Base-by-base conservation (phyloP, 2,888 invertebrate species). In the Drosophila peninsularis region DNA sequence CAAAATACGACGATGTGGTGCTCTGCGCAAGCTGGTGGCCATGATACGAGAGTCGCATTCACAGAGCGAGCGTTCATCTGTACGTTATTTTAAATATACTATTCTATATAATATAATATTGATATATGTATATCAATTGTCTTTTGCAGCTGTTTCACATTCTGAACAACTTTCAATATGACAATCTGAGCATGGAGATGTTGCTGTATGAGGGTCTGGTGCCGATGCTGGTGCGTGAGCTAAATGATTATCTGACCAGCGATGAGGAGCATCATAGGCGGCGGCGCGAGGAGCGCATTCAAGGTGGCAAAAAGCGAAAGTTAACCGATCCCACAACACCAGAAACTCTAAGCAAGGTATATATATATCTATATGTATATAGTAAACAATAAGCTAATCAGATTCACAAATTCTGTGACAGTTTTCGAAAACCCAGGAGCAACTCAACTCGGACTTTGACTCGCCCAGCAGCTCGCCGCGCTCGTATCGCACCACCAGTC, bases 201-300 rank as follows among this genome's bases (percentile, higher is more conserved):
- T 93, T 94, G 93, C 91, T 94, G 62, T 92, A 93, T 82, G 94
- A 94, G 75, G 94, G 94, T 58, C 92, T 93, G 61, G 93, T 94
- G 4, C 92, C 93, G 1, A 93, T 94, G 75, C 84, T 94, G 58
- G 91, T 94, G 19, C 92, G 92, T 58, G 92, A 93, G 42, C 83
- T 94, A 32, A 92, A 91, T 57, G 82, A 78, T 14, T 92, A 90
- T 72, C 53, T 92, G 41, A 91, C 89, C 37, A 90, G 90, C 34
- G 87, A 92, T 44, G 92, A 92, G 56, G 92, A 92, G 24, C 86
- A 88, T 57, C 88, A 91, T 17, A 90, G 90, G 52, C 90, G 84
- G 30, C 90, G 91, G 7, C 85, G 90, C 1, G 91, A 92, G 21
- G 92, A 92, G 57, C 91, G 90, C 19, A 76, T 89, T 9, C 77